phyloP scores from a whole-genome alignment of 2,797 vertebrate genomes.

The Sternotherus odoratus region DNA sequence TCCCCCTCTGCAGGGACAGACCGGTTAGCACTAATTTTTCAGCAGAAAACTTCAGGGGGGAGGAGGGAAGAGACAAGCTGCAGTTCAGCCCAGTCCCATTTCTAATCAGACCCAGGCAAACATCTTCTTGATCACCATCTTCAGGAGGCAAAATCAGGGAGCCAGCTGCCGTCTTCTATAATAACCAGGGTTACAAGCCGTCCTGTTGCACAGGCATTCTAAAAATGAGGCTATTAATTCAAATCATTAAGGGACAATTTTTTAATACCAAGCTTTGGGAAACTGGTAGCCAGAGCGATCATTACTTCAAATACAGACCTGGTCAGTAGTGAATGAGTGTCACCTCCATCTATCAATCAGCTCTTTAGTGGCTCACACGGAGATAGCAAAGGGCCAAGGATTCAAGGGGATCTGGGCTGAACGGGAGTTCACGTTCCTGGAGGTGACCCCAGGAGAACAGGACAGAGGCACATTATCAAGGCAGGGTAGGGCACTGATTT shows the following conservation, averaged over 20 bases:
- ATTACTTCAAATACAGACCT: too few relatives aligned
- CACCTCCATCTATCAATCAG: rapidly evolving
- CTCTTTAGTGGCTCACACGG: background rate
- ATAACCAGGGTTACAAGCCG: background rate
- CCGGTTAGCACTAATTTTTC: background rate
- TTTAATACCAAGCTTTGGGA: background rate
- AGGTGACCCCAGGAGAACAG: too few relatives aligned
- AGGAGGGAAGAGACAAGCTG: rapidly evolving
- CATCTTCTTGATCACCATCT: background rate
- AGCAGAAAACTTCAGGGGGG: rapidly evolving
- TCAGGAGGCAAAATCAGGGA: background rate
- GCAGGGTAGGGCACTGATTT: background rate
- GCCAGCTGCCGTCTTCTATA: background rate
- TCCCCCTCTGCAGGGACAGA: background rate
- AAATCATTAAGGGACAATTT: background rate
- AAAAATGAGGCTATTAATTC: background rate
- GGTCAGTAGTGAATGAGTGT: too few relatives aligned
- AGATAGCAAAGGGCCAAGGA: rapidly evolving
- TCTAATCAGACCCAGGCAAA: background rate
- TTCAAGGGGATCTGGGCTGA: too few relatives aligned
- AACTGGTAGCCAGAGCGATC: background rate
- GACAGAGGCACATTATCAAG: background rate
- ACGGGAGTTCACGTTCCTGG: too few relatives aligned
- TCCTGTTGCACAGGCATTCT: rapidly evolving
- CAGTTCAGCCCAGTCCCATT: rapidly evolving